A percentile compares a stretch with the other conserved stretches of the same genome.
Conservation (phyloP, 2,797 vertebrate species). For the Huso huso region DNA sequence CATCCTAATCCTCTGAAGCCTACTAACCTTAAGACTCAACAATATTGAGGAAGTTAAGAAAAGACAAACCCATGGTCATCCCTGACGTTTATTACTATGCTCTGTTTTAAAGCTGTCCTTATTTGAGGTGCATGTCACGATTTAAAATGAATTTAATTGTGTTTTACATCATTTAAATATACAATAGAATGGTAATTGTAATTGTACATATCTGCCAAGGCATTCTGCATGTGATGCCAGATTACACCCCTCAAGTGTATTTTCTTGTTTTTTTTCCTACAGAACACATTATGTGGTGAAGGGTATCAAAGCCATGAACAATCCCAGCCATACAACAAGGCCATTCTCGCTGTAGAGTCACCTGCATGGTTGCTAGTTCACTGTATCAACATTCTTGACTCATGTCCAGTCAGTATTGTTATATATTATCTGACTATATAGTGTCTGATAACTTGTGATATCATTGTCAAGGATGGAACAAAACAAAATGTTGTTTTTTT, state of each 20-base stretch:
- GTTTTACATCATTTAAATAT: too few species aligned
- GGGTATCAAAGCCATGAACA: neutral
- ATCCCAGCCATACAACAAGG: conserved; percentile 10
- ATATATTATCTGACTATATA: conserved; percentile 38
- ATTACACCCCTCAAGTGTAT: conserved; percentile 41
- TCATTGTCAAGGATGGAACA: conserved; percentile 46
- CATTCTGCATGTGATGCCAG: neutral
- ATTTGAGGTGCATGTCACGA: too few species aligned
- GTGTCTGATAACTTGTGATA: conserved; percentile 44
- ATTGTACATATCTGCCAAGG: neutral
- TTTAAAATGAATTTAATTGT: too few species aligned
- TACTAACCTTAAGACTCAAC: conserved; percentile 47
- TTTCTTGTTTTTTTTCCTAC: neutral
- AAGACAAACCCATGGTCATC: conserved; percentile 37
- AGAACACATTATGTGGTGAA: neutral
- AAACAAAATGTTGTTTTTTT: conserved; percentile 42
- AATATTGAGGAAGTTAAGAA: conserved; percentile 40
- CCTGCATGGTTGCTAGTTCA: neutral
- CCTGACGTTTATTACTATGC: conserved; percentile 33
- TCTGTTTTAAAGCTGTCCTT: too few species aligned
- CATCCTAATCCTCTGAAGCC: conserved; percentile 30
- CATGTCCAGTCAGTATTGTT: conserved; percentile 39
- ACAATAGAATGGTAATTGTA: too few species aligned
- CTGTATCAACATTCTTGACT: conserved; percentile 31
- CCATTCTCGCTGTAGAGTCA: neutral